phyloP scores from a whole-genome alignment of 2,113 vertebrate species.

The Halichoeres trimaculatus region DNA sequence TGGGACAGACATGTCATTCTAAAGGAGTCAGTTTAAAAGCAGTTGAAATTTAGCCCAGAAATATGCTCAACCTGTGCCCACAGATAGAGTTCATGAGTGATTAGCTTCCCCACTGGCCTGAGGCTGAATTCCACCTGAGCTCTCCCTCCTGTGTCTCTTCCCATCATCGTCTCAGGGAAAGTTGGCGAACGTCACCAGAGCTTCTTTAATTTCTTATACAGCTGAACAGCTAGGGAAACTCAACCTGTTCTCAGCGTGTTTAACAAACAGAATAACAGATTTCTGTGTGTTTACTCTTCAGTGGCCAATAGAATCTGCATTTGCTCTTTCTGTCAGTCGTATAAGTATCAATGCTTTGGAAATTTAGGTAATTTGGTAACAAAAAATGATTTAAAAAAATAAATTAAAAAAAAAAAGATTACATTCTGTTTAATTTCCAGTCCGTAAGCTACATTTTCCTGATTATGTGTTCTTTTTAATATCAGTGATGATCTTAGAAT shows the following conservation, averaged over 20 bases:
- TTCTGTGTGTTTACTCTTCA: conserved; percentile 2
- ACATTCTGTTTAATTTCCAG: too few relatives aligned
- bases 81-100: conserved; percentile 45
- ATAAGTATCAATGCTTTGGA: too few relatives aligned
- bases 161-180: conserved; percentile 35
- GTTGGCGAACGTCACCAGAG: conserved; percentile 37
- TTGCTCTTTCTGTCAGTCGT: neutral
- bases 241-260: conserved; percentile 12
- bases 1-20: conserved; percentile 21
- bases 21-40: conserved; percentile 33
- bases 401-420: too few relatives aligned
- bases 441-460: too few relatives aligned
- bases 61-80: conserved; percentile 15
- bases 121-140: conserved; percentile 47
- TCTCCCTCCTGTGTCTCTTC: conserved; percentile 14
- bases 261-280: conserved; percentile 17
- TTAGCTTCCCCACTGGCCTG: conserved; percentile 42
- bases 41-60: conserved; percentile 33
- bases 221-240: conserved; percentile 18
- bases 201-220: conserved; percentile 52
- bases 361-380: too few relatives aligned
- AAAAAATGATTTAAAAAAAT: too few relatives aligned
- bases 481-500: too few relatives aligned
- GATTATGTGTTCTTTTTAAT: too few relatives aligned
- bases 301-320: conserved; percentile 11